These are phyloP conservation scores for Dallia pectoralis DNA, from an alignment of 2,797 vertebrate genomes.

Conservation along the genomic window DNA sequence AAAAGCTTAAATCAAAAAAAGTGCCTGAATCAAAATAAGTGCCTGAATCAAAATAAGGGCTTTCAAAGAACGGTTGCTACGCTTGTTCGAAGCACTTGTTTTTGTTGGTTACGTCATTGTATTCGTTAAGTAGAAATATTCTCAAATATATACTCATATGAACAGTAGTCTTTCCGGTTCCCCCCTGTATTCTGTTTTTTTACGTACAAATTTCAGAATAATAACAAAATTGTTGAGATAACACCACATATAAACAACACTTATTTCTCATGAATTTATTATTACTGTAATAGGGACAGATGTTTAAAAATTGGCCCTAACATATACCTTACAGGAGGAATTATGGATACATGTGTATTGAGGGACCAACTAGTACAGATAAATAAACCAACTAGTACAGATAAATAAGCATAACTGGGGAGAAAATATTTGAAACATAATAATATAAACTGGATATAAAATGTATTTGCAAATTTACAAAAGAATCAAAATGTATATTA, in stretches of 20 bases:
- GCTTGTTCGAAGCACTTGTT: background rate
- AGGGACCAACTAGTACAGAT: conserved; percentile 17
- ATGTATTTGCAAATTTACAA: background rate
- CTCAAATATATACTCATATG: too few species aligned
- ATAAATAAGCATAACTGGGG: conserved; percentile 23
- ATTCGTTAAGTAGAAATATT: background rate
- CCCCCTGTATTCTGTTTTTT: background rate
- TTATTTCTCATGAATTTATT: background rate
- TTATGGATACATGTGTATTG: background rate
- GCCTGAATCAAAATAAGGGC: background rate
- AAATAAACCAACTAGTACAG: conserved; percentile 20
- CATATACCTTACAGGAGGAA: background rate
- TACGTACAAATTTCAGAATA: background rate
- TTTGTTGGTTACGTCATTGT: background rate
- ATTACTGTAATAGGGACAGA: background rate
- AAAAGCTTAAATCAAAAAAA: background rate
- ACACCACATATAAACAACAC: background rate
- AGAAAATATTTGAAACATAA: conserved; percentile 24
- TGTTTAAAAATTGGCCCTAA: background rate
- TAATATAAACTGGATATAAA: conserved; percentile 28
- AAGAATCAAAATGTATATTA: too few species aligned
- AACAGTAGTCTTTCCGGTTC: background rate
- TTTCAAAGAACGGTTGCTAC: background rate
- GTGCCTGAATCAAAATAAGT: background rate
- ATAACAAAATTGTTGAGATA: background rate